Conservation (phyloP, 2,888 invertebrate genomes). For the Drosophila pseudotakahashii region DNA sequence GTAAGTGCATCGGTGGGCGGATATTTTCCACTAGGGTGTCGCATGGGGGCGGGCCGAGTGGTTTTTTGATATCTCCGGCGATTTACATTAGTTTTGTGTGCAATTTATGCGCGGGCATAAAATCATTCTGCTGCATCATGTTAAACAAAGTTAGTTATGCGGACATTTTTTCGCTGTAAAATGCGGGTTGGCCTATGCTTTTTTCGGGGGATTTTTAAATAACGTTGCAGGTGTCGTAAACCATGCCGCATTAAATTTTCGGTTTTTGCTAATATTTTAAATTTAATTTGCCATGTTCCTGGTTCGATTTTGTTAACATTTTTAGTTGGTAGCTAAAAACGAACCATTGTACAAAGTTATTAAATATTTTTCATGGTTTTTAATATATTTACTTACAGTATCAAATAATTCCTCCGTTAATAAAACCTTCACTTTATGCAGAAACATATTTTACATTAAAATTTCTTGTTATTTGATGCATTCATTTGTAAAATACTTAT, state of each 20-base stretch:
- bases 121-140: constrained; percentile 24
- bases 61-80: constrained; percentile 26
- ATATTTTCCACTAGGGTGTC: background rate
- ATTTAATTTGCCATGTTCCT: too few relatives aligned
- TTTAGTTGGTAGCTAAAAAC: background rate
- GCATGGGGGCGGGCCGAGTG: background rate
- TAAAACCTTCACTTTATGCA: background rate
- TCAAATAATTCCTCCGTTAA: background rate
- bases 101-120: constrained; percentile 44
- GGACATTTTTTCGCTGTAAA: constrained; percentile 8
- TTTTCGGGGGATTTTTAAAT: background rate
- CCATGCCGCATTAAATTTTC: background rate
- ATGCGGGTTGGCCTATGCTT: background rate
- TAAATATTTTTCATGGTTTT: background rate
- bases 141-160: constrained; percentile 20
- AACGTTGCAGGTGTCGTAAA: background rate
- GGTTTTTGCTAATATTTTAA: background rate
- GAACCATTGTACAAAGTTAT: too few relatives aligned
- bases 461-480: background rate
- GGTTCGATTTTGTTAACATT: background rate
- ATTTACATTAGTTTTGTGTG: constrained; percentile 47
- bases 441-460: background rate
- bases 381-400: background rate
- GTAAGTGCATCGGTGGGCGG: constrained; percentile 33
- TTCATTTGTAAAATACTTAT: background rate